Evolutionary conservation across 2,888 invertebrate species (phyloP), one percentile per base, ranked within the genome.

Genomic region (Lacanobia wlatinum): DNA sequence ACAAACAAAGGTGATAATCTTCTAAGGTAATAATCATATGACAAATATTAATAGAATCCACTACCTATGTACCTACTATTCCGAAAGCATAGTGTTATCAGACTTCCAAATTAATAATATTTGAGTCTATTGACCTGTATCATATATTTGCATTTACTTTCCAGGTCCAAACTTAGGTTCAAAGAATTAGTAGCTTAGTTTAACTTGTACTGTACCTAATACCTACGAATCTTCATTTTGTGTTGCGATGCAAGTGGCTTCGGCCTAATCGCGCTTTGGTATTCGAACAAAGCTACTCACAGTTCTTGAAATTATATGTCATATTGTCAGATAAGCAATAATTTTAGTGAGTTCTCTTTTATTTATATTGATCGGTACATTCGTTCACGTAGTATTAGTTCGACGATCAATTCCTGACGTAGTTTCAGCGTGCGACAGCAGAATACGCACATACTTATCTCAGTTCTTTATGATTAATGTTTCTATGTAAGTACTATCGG

Each of bases 381-480:
- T 50, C 18, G 46, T 63, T 66, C 50, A 48, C 43, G 46, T 63
- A 55, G 48, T 59, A 52, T 70, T 69, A 76, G 69, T 80, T 61
- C 55, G 60, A 63, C 63, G 70, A 80, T 78, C 66, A 70, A 66
- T 80, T 69, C 59, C 59, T 73, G 70, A 78, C 73, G 82, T 70
- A 73, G 23, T 56, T 70, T 46, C 48, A 61, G 21, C 28, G 23
- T 48, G 76, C 50, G 75, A 75, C 61, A 50, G 23, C 63, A 48
- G 52, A 55, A 67, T 70, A 62, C 69, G 76, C 58, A 66, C 61
- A 53, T 55, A 56, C 59, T 81, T 68, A 68, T 73, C 52, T 46
- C 21, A 18, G 34, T 65, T 69, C 60, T 78, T 69, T 69, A 64
- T 68, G 64, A 74, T 62, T 59, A 59, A 70, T 55, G 46, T 68